Base-by-base conservation (phyloP, 2,888 invertebrate genomes). In the Protophormia terraenovae region DNA sequence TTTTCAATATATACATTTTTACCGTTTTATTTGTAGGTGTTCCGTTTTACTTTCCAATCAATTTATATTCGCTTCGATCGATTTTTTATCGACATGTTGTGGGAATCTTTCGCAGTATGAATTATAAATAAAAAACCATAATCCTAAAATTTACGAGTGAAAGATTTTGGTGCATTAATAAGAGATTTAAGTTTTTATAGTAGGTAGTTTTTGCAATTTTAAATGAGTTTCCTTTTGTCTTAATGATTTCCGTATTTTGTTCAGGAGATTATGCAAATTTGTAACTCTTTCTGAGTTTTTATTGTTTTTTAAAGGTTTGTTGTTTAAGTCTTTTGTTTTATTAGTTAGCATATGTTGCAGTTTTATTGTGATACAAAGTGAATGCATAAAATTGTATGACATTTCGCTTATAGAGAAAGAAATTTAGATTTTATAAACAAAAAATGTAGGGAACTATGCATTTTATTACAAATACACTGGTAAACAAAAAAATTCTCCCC, bases 21-120 rank as follows among this genome's bases (percentile, higher is more conserved):
- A 78, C 82, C 77, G 84, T 85, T 85, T 73, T 38, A 8, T 69
- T 75, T 82, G 84, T 82, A 82, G 77, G 82, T 71, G 78, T 82
- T 55, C 72, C 77, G 67, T 62, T 82, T 75, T 82, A 69, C 73
- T 78, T 82, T 71, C 73, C 84, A 75, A 82, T 85, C 78, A 69
- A 73, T 78, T 45, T 50, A 67, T 67, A 69, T 82, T 62, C 22
- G 35, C 35, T 32, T 75, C 45, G 55, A 73, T 82, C 53, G 71
- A 41, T 58, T 55, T 62, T 24, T 72, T 53, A 84, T 67, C 77
- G 84, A 81, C 81, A 77, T 81, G 27, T 81, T 41, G 81, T 77
- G 81, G 84, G 84, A 84, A 84, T n/a, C 12, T 67, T 32, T 41
- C 2, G n/a, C 27, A 29, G n/a, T n/a, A 19, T 0, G 29, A 7